These are phyloP conservation scores for Calidris pugnax DNA, from an alignment of 2,113 vertebrate species.

Conservation along the genomic window DNA sequence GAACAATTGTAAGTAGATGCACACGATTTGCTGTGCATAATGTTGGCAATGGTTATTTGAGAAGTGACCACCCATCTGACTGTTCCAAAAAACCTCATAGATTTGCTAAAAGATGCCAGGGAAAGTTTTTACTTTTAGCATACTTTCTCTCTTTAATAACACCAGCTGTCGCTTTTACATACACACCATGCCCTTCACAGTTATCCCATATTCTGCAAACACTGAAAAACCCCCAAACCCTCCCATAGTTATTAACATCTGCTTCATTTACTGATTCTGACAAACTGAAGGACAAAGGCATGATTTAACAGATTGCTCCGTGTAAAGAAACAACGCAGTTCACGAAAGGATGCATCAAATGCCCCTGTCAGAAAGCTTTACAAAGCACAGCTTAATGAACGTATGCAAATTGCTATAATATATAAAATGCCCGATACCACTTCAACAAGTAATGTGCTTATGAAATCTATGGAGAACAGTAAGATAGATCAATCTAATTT, in stretches of 20 bases:
- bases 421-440: constrained; percentile 58
- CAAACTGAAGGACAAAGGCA: constrained; percentile 53
- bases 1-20: not conserved
- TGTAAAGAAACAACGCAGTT: constrained; percentile 34
- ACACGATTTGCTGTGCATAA: not conserved
- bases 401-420: constrained; percentile 62
- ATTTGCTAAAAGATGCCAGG: not conserved
- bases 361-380: constrained; percentile 57
- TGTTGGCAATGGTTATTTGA: not conserved
- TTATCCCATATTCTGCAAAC: constrained; percentile 12
- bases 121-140: constrained; percentile 29
- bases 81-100: not conserved
- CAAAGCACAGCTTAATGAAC: constrained; percentile 63
- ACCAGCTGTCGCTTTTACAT: not conserved
- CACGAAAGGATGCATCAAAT: constrained; percentile 36
- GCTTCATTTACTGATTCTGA: constrained; percentile 26
- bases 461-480: constrained; percentile 4
- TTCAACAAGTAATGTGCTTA: constrained; percentile 48
- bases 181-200: constrained; percentile 14
- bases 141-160: constrained; percentile 14
- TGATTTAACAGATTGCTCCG: constrained; percentile 25
- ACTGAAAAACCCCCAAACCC: not conserved
- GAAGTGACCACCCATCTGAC: not conserved
- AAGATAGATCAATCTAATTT: constrained; percentile 43
- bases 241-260: constrained; percentile 45